phyloP scores from a whole-genome alignment of 2,888 invertebrate genomes.

The Trypoxylon attenuatum region DNA sequence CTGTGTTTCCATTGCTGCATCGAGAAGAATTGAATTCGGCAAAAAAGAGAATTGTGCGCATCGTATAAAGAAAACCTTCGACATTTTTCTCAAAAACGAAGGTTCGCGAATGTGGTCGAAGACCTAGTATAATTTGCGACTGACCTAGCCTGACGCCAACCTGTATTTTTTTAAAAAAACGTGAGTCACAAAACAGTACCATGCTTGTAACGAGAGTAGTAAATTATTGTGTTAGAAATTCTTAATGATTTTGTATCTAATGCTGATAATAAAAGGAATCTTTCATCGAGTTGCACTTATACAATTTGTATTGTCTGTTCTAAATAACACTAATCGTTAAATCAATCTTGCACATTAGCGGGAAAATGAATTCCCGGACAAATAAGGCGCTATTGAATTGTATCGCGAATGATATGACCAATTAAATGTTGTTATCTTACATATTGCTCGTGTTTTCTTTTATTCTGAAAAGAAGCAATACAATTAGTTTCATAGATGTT shows the following conservation, averaged over 20 bases:
- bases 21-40: conserved; percentile 1
- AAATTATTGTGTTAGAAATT: too few species aligned
- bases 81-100: conserved; percentile 21
- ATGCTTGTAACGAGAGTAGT: too few species aligned
- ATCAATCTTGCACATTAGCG: background rate
- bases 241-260: too few species aligned
- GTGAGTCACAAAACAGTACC: conserved; percentile 33
- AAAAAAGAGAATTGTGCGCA: background rate
- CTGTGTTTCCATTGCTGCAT: background rate
- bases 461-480: too few species aligned
- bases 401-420: too few species aligned
- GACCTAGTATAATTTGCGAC: conserved; percentile 27
- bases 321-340: background rate
- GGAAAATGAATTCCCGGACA: too few species aligned
- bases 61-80: background rate
- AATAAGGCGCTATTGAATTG: too few species aligned
- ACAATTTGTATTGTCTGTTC: background rate
- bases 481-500: too few species aligned
- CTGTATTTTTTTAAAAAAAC: conserved; percentile 14
- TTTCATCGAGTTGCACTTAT: too few species aligned
- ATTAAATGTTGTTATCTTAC: too few species aligned
- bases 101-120: conserved; percentile 42
- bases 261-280: too few species aligned
- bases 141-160: conserved; percentile 4
- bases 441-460: too few species aligned